Evolutionary conservation across 2,113 vertebrate genomes (phyloP), one percentile per base, ranked within the genome.

Genomic region (Datnioides undecimradiatus): DNA sequence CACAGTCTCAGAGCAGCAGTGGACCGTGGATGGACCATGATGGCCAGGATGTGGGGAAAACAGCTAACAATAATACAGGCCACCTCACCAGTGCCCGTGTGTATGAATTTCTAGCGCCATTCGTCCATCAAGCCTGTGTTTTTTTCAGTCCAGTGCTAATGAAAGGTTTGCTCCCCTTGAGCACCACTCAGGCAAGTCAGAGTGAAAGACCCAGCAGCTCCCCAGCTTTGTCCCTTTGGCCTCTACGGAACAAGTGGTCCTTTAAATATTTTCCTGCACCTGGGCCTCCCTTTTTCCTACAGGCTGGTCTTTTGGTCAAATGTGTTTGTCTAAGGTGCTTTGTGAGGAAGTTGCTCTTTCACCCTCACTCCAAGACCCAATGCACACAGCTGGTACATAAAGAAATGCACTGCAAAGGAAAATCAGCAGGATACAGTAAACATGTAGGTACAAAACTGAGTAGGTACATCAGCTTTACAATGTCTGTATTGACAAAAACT

Each of bases 21-120:
- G 72, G 89, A 89, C 85, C 83, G 38, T 87, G 79, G 79, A 79
- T 16, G 62, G 65, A 69, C 84, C 80, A 74, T 33, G 76, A 84
- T 79, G 83, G 82, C 73, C 84, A 86, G 80, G 89, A 93, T 87
- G 80, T 86, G 82, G 38, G 43, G 29, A 36, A 14, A 80, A 80
- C 71, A 75, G 74, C 64, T 16, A 75, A 82, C 73, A 86, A 92
- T 46, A 83, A 88, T 55, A 74, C 60, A 62, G 68, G 38, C 75
- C 67, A 64, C 48, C 77, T 71, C 74, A 62, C 58, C 52, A 34
- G 23, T 5, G 23, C 63, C 57, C 49, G 33, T 73, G 46, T 71
- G 73, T 66, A 49, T 65, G 48, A 68, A 46, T 71, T 45, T 85
- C 41, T 58, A n/a, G 64, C 34, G 11, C 69, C 64, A 63, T 67